A percentile compares a stretch with the other conserved stretches of the same genome.
phyloP scores from a whole-genome alignment of 2,113 vertebrate species.

The Asarcornis scutulata region DNA sequence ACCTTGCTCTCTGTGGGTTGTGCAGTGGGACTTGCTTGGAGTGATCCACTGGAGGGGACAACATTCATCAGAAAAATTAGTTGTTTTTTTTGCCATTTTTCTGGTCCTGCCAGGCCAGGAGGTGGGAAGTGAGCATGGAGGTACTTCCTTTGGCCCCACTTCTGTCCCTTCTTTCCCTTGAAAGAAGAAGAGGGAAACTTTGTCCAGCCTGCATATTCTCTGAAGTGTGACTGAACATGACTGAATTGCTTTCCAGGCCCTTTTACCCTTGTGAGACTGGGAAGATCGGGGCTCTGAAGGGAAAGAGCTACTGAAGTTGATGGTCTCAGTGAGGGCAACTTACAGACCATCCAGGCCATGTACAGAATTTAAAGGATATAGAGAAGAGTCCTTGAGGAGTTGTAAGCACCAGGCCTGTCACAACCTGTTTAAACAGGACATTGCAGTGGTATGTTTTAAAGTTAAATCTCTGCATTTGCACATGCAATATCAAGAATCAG shows the following conservation, averaged over 20 bases:
- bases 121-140: not conserved
- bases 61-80: not conserved
- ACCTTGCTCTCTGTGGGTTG: not conserved
- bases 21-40: not conserved
- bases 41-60: not conserved
- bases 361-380: not conserved
- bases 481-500: not conserved
- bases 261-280: not conserved
- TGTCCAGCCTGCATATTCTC: not conserved
- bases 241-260: not conserved
- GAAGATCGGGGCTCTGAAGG: not conserved
- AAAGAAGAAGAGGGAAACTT: not conserved
- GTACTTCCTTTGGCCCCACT: not conserved
- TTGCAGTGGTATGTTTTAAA: not conserved
- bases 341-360: not conserved
- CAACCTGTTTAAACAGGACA: not conserved
- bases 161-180: not conserved
- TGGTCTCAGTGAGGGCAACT: not conserved
- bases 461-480: not conserved
- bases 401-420: not conserved
- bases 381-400: not conserved
- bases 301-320: not conserved
- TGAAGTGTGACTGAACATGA: not conserved
- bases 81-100: not conserved
- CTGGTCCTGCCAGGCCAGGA: not conserved